Base-by-base conservation (phyloP, 2,888 invertebrate species). In the Aspidapion aeneum region DNA sequence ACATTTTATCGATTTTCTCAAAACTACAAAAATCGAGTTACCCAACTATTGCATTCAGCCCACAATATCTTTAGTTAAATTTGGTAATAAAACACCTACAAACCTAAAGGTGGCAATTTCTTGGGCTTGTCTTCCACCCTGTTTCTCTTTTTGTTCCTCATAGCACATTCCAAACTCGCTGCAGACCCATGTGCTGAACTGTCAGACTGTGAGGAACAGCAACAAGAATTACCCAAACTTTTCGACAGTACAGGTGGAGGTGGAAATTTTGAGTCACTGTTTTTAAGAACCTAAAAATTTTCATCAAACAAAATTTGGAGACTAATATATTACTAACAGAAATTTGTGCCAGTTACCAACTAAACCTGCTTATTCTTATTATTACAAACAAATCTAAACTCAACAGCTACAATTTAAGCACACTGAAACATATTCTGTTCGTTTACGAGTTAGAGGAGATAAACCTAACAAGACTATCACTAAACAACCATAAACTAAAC, bases 81-180 rank as follows among this genome's bases (percentile, higher is more conserved):
- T 35, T 35, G 35, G 12, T 35, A 35, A 35, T 35, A 35, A 35
- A 35, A 12, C 35, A 35, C 35, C 12, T 35, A 52, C 52, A 52
- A 9, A 17, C 68, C 68, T 74, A 94, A 87, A 1, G 92, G 91
- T 22, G 87, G 86, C 63, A 86, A 72, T 68, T 69, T 66, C 57
- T 57, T 69, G 64, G 57, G 61, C 60, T 63, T 60, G 9, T 63
- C 64, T 57, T 50, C 35, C 52, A 58, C 70, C 48, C 62, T 66
- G 65, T 65, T 69, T 55, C 67, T 70, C 64, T 63, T 72, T 63
- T 67, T 73, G 17, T 61, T 64, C 61, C 63, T 54, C 52, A 12
- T 18, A 51, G 49, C 57, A 52, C 58, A 52, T 21, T 19, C 62
- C 60, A 52, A n/a, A 17, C 52, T 52, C 7, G 52, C 17, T 19